Conservation (phyloP, 2,113 vertebrate species). For the Hiodon tergisus region DNA sequence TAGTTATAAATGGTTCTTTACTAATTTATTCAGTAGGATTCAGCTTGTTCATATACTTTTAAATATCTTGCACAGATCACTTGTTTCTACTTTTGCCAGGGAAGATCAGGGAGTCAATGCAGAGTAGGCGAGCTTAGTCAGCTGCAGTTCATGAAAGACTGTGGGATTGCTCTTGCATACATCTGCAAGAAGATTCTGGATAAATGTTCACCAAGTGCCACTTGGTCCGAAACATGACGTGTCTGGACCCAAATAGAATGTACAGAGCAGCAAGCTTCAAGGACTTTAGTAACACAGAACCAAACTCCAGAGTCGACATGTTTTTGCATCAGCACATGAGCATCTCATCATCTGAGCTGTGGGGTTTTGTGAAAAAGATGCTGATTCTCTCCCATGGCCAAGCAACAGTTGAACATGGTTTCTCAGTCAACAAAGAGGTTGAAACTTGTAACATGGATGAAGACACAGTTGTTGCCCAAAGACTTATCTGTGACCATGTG, state of each 20-base stretch:
- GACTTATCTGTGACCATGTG: constrained; percentile 31
- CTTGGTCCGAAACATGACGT: constrained; percentile 25
- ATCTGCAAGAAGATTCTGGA: neutral
- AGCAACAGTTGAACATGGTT: constrained; percentile 17
- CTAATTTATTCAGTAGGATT: too few relatives aligned
- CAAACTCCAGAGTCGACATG: constrained; percentile 27
- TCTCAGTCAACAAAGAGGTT: constrained; percentile 30
- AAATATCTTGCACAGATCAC: too few relatives aligned
- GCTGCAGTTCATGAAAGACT: too few relatives aligned
- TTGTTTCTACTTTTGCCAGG: too few relatives aligned
- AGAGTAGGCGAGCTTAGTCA: too few relatives aligned
- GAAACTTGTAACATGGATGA: constrained; percentile 27
- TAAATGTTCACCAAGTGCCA: constrained; percentile 26
- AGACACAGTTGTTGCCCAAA: constrained; percentile 26
- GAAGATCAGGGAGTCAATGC: too few relatives aligned
- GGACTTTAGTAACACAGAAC: constrained; percentile 18
- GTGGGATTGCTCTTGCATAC: neutral
- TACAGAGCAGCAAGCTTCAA: constrained; percentile 27
- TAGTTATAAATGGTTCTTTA: too few relatives aligned
- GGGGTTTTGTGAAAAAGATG: constrained; percentile 26
- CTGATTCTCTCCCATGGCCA: constrained; percentile 15
- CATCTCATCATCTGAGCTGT: constrained; percentile 18
- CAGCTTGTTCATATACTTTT: too few relatives aligned
- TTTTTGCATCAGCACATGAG: constrained; percentile 30
- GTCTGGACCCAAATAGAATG: constrained; percentile 28